Conservation (phyloP, 2,888 invertebrate species). For the Embidobia sp. region DNA sequence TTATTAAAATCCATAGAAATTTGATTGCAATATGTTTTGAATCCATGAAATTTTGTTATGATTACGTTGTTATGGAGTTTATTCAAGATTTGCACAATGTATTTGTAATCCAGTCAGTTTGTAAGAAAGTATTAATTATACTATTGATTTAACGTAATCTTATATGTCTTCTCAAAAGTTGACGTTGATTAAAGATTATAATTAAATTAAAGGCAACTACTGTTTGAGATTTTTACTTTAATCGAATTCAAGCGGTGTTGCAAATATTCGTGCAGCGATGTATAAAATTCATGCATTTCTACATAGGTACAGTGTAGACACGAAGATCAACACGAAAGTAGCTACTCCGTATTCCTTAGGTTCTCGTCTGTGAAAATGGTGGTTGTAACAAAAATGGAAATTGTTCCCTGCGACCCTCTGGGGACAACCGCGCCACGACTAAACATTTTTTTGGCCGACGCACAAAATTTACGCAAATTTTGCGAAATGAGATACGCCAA, state of each 20-base stretch:
- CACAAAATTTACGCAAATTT: constrained; percentile 39
- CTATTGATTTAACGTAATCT: too few relatives aligned
- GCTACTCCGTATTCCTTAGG: constrained; percentile 53
- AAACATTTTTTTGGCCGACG: constrained; percentile 50
- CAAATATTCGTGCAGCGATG: constrained; percentile 28
- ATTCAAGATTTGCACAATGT: too few relatives aligned
- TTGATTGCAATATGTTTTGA: too few relatives aligned
- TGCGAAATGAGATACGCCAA: constrained; percentile 40
- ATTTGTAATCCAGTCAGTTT: too few relatives aligned
- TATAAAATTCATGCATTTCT: constrained; percentile 52
- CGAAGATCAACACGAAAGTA: constrained; percentile 29
- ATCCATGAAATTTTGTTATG: too few relatives aligned
- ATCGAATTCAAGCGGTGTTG: constrained; percentile 46
- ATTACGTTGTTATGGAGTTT: too few relatives aligned
- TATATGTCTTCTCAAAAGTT: background rate
- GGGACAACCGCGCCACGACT: constrained; percentile 30
- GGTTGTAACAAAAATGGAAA: constrained; percentile 58
- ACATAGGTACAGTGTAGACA: constrained; percentile 36
- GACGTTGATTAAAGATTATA: constrained; percentile 13
- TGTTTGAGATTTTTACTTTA: constrained; percentile 37
- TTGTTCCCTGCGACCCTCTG: constrained; percentile 42
- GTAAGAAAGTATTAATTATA: too few relatives aligned
- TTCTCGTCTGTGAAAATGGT: constrained; percentile 54
- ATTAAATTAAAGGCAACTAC: constrained; percentile 33
- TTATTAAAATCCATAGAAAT: too few relatives aligned